Conservation (phyloP, 1,140 invertebrate genomes). For the Phocides pigmalion region DNA sequence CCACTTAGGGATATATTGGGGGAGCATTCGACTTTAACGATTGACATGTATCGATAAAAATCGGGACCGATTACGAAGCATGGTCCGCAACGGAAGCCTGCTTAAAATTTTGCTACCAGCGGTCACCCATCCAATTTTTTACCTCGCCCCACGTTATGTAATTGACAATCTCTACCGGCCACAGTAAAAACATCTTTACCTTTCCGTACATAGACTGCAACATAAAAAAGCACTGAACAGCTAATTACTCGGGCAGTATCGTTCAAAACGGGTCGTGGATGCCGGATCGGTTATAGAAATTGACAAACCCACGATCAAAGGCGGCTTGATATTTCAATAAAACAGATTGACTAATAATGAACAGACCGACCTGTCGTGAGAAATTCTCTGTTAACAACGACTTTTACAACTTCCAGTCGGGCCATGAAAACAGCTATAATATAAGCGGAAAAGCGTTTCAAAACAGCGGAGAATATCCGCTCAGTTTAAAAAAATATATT, state of each 20-base stretch:
- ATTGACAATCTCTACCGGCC: no score
- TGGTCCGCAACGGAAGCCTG: no score
- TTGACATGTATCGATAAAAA: no score
- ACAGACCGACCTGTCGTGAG: slow-evolving; percentile 77
- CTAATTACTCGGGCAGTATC: slow-evolving; percentile 47
- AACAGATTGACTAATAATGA: slow-evolving; percentile 80
- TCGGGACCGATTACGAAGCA: no score
- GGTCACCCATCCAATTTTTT: no score
- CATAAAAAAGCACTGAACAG: slow-evolving; percentile 22
- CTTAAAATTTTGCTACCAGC: no score
- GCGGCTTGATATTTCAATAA: slow-evolving; percentile 73
- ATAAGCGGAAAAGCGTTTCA: background rate
- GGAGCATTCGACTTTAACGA: no score
- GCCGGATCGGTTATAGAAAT: slow-evolving; percentile 58
- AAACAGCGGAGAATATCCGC: no score
- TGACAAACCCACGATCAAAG: slow-evolving; percentile 72
- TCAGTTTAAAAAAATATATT: no score
- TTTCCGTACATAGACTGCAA: background rate
- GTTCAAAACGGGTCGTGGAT: slow-evolving; percentile 40
- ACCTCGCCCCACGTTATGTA: no score
- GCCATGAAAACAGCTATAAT: slow-evolving; percentile 44
- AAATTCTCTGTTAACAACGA: slow-evolving; percentile 68
- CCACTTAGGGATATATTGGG: no score
- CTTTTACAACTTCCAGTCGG: slow-evolving; percentile 69
- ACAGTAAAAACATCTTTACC: no score